Evolutionary conservation across 2,888 invertebrate species (phyloP).

Genomic region (Agrilus biguttatus): DNA sequence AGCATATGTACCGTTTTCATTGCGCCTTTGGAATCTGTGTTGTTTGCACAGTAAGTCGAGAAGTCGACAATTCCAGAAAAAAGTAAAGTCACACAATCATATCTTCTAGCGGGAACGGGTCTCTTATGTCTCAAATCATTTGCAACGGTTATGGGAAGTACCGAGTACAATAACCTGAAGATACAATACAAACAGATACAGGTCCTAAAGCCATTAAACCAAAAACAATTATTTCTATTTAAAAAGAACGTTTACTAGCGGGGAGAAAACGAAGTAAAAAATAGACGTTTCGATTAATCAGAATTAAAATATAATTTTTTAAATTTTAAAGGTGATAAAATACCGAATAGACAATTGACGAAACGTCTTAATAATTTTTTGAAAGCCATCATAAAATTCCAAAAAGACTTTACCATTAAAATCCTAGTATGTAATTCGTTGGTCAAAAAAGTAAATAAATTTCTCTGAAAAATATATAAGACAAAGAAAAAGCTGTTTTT

Average conservation of each 20-base stretch:
- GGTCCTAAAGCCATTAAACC: too few species aligned
- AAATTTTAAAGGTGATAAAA: too few species aligned
- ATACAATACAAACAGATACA: conserved; percentile 12
- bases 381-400: too few species aligned
- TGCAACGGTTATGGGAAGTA: conserved; percentile 88
- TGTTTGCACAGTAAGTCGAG: conserved; percentile 74
- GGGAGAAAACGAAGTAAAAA: not conserved
- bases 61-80: conserved; percentile 93
- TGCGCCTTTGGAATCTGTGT: conserved; percentile 83
- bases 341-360: too few species aligned
- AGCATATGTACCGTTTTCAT: conserved; percentile 94
- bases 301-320: not conserved
- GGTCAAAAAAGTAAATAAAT: too few species aligned
- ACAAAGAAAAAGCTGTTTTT: too few species aligned
- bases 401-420: too few species aligned
- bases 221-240: too few species aligned
- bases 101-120: conserved; percentile 78
- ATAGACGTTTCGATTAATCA: not conserved
- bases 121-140: conserved; percentile 83
- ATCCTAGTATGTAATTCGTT: too few species aligned
- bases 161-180: conserved; percentile 78
- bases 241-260: too few species aligned
- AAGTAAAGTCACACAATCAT: conserved; percentile 80
- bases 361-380: too few species aligned
- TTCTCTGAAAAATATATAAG: too few species aligned